Evolutionary conservation across 2,113 vertebrate genomes (phyloP), one percentile per base, ranked within the genome.

Genomic region (Notechis scutatus): DNA sequence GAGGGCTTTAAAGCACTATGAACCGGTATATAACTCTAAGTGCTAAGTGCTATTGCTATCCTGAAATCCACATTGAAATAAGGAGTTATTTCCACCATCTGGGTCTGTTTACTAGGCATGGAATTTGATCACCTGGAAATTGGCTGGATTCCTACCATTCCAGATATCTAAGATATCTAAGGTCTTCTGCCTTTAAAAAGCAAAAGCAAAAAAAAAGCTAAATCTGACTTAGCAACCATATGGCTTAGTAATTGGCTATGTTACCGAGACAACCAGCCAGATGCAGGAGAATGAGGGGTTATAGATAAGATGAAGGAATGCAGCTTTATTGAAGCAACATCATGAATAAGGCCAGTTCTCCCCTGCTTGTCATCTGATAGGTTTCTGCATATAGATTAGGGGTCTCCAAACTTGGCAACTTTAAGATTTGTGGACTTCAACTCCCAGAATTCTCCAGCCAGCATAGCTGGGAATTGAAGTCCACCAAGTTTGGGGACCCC

Each of bases 221-320:
- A 15, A 90, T 90, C 74, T 61, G 56, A 74, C 87, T 85, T 81
- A 61, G 92, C 92, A 93, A 86, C 45, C 88, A 86, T 50, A 86
- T 52, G 74, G 92, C 88, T 61, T 90, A 90, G 92, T 93, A 89
- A 86, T 81, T 55, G 89, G 64, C 29, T 69, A 42, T 12, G 89
- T 93, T 93, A 87, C 92, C 89, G 86, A 90, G 92, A 87, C 92
- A 93, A 93, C 92, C 56, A 90, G 23, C 89, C 88, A 64, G 45
- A 42, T 42, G 45, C 29, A 59, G 14, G 64, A 50, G 89, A 52
- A 90, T 39, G 47, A 90, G 81, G 45, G 47, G 81, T 14, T 57
- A 23, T 81, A 39, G 92, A 90, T 85, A 90, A 92, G 64, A 47
- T 24, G 54, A 39, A 4, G 23, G 24, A 61, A 86, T 52, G 88